These are phyloP conservation scores for Diploscapter pachys DNA, from an alignment of 1,140 invertebrate species.

Conservation along the genomic window DNA sequence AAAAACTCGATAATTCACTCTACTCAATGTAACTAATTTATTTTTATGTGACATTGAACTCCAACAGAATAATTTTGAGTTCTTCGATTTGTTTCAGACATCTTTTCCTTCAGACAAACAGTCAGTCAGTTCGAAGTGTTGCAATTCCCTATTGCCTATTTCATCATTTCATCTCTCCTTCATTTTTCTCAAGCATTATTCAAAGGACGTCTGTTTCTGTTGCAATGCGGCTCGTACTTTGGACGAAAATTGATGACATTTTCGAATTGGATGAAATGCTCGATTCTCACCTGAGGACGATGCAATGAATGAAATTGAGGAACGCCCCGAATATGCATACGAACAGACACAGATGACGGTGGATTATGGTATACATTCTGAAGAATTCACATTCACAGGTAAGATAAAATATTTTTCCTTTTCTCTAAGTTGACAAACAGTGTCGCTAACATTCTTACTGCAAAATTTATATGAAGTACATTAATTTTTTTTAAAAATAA, in stretches of 20 bases:
- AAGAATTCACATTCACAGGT: slow-evolving; percentile 5
- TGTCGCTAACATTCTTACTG: not conserved
- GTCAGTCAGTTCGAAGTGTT: not conserved
- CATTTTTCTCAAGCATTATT: too few species aligned
- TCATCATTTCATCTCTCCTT: too few species aligned
- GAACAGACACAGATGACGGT: slow-evolving; percentile 69
- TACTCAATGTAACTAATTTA: not conserved
- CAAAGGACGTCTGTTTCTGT: not conserved
- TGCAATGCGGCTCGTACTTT: not conserved
- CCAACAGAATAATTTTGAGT: too few species aligned
- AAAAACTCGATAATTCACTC: not conserved
- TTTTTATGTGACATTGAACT: too few species aligned
- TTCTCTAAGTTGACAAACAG: not conserved
- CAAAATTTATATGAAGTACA: not conserved
- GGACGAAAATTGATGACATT: not conserved
- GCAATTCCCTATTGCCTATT: too few species aligned
- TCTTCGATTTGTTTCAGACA: too few species aligned
- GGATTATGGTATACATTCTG: slow-evolving; percentile 61
- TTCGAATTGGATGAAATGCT: too few species aligned
- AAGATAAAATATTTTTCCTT: not conserved
- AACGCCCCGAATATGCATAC: slow-evolving; percentile 81
- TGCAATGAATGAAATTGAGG: slow-evolving; percentile 80
- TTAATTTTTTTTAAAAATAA: not conserved
- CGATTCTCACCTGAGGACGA: slow-evolving; percentile 69
- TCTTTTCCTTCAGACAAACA: not conserved